Evolutionary conservation across 2,113 vertebrate genomes (phyloP).

Genomic region (Rhegmatorhina hoffmannsi): DNA sequence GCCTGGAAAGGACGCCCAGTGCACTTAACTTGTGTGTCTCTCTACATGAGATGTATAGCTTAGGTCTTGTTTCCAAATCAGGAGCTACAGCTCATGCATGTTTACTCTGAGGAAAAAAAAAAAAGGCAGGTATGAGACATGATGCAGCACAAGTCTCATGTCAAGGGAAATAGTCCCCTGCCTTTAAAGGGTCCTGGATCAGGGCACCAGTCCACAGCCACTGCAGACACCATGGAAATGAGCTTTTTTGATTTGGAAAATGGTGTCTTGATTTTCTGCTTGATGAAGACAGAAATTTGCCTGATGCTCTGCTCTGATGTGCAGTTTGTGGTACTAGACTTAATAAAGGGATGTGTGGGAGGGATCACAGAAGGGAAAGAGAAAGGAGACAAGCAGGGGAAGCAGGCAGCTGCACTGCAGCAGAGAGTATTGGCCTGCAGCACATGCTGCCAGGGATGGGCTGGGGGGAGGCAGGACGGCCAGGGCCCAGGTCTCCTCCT

Average conservation of each 20-base stretch:
- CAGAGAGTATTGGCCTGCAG: background rate
- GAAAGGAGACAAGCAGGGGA: background rate
- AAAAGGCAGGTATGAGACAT: background rate
- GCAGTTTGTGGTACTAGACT: background rate
- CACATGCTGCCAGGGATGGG: accelerated
- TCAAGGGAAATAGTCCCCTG: background rate
- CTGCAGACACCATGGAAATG: background rate
- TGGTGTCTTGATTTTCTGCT: background rate
- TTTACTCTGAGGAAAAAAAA: background rate
- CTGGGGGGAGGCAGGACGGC: background rate
- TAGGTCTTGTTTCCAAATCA: background rate
- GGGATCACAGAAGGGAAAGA: background rate
- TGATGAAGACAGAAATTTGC: background rate
- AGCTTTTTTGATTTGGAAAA: background rate
- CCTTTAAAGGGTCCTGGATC: background rate
- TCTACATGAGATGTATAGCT: background rate
- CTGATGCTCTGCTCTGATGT: background rate
- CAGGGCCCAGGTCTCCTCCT: background rate
- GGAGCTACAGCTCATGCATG: background rate
- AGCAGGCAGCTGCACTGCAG: background rate
- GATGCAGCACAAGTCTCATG: background rate
- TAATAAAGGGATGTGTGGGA: constrained; percentile 30
- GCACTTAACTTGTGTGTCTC: background rate
- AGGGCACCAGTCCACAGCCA: accelerated
- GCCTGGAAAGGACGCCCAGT: background rate